Base-by-base conservation (phyloP, 2,113 vertebrate species). In the Pyrgilauda ruficollis region DNA sequence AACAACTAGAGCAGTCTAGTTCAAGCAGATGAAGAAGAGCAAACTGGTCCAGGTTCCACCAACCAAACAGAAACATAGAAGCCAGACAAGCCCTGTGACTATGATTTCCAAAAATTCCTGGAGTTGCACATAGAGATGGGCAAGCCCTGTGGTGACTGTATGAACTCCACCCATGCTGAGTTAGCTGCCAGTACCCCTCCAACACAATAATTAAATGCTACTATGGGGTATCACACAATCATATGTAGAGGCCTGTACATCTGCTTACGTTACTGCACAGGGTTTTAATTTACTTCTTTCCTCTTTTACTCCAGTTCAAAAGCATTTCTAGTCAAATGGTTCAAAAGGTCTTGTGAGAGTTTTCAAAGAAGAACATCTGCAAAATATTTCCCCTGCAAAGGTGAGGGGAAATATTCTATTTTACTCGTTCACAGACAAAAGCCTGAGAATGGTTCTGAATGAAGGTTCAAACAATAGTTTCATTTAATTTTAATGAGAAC, bases 201-300 rank as follows among this genome's bases (percentile, higher is more conserved):
- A 44, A 62, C 7, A 64, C 10, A 59, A 15, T 6, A 52, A 59
- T 27, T 30, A 74, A 19, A 13, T 41, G 47, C 49, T 27, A 43
- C n/a, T 31, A 3, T 46, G 18, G 9, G 17, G 13, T 49, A 41
- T 44, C 50, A 73, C 49, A 49, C 22, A 47, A 56, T 53, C 47
- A 18, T 10, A 39, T 4, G 3, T 18, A 76, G 13, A 33, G 28
- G 39, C 13, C 61, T 5, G 5, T 39, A 30, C 2, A 1, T 22
- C 37, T 75, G 33, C 47, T 81, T 50, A 74, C 0, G 0, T 41
- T 24, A 50, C 30, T 28, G 23, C 1, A 0, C 0, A 0, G 87
- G 18, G 12, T 53, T 58, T 37, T 44, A 46, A 55, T 68, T 21
- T 35, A 26, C 28, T 44, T 77, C 73, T 53, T 74, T 50, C 8